Evolutionary conservation across 2,888 invertebrate species (phyloP), one percentile per base, ranked within the genome.

Genomic region (Drosophila helvetica): DNA sequence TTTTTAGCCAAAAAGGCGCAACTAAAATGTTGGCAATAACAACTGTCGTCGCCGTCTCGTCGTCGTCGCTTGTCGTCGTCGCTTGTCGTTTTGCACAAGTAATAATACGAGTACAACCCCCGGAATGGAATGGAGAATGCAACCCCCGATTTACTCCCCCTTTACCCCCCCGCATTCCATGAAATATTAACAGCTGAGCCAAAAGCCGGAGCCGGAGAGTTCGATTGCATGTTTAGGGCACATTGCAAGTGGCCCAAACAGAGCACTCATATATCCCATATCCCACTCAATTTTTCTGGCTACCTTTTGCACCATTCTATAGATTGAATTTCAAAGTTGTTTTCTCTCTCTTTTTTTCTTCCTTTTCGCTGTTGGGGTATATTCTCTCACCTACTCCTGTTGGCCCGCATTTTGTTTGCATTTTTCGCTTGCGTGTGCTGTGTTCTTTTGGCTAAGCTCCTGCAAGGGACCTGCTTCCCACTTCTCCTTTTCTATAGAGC

Each of bases 21-120:
- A 74, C 84, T 80, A 79, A 74, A 86, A 72, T 69, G 69, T 74
- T 86, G 77, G 83, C 83, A 77, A 80, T 77, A 83, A 73, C 84
- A 86, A 80, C 78, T 80, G 84, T 66, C 80, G 83, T 61, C 79
- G 79, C 46, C 82, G 75, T 46, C 38, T 64, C 60, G 61, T 56
- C 63, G 54, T 47, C 54, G 56, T 70, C 53, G n/a, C n/a, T n/a
- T n/a, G 63, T 25, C 50, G 48, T 12, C 22, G 38, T 22, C 42
- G 52, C 60, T 65, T 68, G 55, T 67, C 46, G 61, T 69, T 72
- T 58, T 62, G 48, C 52, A 51, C 68, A 65, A 65, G 53, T 53
- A 53, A 52, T 25, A 53, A 52, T 25, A 48, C 46, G 38, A 38
- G 38, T 38, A n/a, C 55, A 46, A 51, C 55, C 27, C 54, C 43